phyloP scores from a whole-genome alignment of 1,140 invertebrate genomes.

The Apocrypta bakeri region DNA sequence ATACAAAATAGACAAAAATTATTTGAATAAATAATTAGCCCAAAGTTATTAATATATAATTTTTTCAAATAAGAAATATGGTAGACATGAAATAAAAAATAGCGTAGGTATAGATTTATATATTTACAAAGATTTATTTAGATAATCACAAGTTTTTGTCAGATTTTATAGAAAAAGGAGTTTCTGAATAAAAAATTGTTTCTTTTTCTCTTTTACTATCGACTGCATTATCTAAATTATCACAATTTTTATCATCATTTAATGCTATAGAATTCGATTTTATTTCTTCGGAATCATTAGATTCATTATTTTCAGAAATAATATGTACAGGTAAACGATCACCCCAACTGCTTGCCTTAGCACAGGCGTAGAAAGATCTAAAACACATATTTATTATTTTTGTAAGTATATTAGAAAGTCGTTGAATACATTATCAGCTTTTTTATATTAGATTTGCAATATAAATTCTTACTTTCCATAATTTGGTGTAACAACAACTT shows the following conservation, averaged over 20 bases:
- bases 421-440: not conserved
- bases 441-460: constrained; percentile 33
- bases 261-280: not conserved
- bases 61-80: not conserved
- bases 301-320: constrained; percentile 7
- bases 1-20: constrained; percentile 7
- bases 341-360: constrained; percentile 82
- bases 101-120: not conserved
- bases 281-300: constrained; percentile 1
- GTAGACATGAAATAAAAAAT: not conserved
- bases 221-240: not conserved
- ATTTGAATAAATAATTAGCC: constrained; percentile 31
- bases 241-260: not conserved
- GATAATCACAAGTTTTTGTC: constrained; percentile 3
- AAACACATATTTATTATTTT: constrained; percentile 17
- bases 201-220: not conserved
- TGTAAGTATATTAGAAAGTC: not conserved
- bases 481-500: constrained; percentile 86
- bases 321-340: constrained; percentile 79
- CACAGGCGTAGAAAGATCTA: constrained; percentile 81
- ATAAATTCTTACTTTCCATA: constrained; percentile 79
- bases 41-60: not conserved
- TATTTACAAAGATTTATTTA: constrained; percentile 33
- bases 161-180: not conserved
- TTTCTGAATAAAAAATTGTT: not conserved